Evolutionary conservation across 2,113 vertebrate genomes (phyloP), one percentile per base, ranked within the genome.

Genomic region (Oreotrochilus melanogaster): DNA sequence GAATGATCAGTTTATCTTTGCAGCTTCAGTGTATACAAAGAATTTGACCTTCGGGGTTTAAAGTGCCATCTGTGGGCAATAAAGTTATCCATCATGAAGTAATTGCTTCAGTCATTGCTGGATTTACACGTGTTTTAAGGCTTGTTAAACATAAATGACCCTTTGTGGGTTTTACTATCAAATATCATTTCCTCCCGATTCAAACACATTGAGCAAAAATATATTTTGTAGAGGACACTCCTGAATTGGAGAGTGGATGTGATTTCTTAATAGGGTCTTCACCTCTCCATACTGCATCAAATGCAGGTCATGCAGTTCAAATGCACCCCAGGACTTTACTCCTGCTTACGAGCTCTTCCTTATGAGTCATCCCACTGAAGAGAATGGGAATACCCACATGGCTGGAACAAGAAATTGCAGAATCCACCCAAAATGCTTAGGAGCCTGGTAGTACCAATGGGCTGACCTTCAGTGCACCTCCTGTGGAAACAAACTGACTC

Each of bases 11-110:
- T 94, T 90, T 84, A 78, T 94, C 89, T 97, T 95, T 96, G 88
- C 85, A 94, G 11, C 81, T 94, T 87, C 85, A 93, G 54, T 72
- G 82, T 92, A 93, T 43, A 96, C 92, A 93, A 96, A 94, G 70
- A 84, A 71, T 93, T 78, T 97, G 92, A 96, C 87, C 91, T 95
- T 93, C 80, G 92, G 91, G 60, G 92, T 84, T 94, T 97, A 78
- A 97, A 91, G 92, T 93, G 90, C 83, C 89, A 92, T 94, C 81
- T 89, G 86, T 42, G 65, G 66, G 87, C 47, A 93, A 89, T 95
- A 84, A 96, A 94, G 84, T 78, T 95, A 96, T 96, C 92, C 72
- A 92, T 97, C 95, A 94, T 4, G 51, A 70, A 86, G 61, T 70
- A 95, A 96, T 50, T 96, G 84, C 93, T 85, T 76, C 86, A 86